These are phyloP conservation scores for Prunella fulvescens DNA, from an alignment of 2,113 vertebrate species.

Conservation along the genomic window DNA sequence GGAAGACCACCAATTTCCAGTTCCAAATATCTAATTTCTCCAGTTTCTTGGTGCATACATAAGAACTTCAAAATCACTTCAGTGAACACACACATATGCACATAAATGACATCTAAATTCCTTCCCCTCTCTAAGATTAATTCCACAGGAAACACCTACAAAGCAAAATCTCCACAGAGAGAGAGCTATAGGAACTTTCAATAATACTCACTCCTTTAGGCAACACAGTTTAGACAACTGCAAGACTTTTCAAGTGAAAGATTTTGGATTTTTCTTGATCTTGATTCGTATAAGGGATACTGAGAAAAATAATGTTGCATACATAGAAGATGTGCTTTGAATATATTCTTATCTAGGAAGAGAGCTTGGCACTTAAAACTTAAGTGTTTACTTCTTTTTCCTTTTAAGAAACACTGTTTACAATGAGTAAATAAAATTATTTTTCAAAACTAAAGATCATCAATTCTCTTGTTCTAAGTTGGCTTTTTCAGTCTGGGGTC, in stretches of 20 bases:
- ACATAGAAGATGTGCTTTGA: background rate
- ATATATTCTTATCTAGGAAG: background rate
- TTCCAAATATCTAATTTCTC: conserved; percentile 78
- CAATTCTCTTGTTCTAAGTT: background rate
- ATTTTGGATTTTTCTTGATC: background rate
- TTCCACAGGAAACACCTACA: conserved; percentile 37
- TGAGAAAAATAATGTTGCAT: background rate
- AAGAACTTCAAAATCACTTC: conserved; percentile 57
- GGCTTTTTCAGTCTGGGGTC: background rate
- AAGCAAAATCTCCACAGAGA: conserved; percentile 16
- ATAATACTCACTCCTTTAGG: background rate
- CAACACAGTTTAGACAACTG: background rate
- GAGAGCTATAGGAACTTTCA: background rate
- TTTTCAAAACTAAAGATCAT: background rate
- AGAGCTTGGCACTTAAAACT: background rate
- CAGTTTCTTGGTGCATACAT: conserved; percentile 60
- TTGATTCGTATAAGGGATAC: background rate
- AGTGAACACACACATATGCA: background rate
- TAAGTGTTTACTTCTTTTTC: background rate
- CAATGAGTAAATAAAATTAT: background rate
- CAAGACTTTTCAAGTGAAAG: background rate
- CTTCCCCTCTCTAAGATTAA: conserved; percentile 24
- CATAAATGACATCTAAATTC: conserved; percentile 43
- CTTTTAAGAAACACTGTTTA: background rate
- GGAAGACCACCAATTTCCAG: conserved; percentile 79